These are phyloP conservation scores for Neoseiulus cucumeris DNA, from an alignment of 1,140 invertebrate genomes.

Conservation along the genomic window DNA sequence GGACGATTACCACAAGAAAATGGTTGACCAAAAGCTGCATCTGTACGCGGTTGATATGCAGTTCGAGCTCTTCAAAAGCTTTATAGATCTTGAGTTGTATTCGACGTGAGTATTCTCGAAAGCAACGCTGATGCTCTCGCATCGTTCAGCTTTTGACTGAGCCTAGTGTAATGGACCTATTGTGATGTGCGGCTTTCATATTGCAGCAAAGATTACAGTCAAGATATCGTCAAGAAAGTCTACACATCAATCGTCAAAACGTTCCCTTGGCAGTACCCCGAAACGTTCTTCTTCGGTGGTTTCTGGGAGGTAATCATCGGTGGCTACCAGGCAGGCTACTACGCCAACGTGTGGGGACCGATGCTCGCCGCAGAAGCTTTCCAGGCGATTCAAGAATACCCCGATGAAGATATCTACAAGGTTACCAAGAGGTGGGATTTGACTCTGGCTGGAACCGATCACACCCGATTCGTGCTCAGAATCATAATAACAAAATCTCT, in stretches of 20 bases:
- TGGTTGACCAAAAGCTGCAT: slow-evolving; percentile 37
- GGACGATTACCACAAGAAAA: slow-evolving; percentile 38
- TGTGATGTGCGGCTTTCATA: no score
- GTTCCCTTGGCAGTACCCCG: slow-evolving; percentile 47
- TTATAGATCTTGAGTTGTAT: slow-evolving; percentile 65
- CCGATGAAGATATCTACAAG: slow-evolving; percentile 39
- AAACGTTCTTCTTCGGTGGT: slow-evolving; percentile 49
- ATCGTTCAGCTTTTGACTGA: no score
- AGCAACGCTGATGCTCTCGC: no score
- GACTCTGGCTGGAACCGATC: no score
- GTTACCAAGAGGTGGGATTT: slow-evolving; percentile 14
- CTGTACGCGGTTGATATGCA: slow-evolving; percentile 57
- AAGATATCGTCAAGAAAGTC: slow-evolving; percentile 44
- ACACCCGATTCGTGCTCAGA: no score
- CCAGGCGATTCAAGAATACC: slow-evolving; percentile 36
- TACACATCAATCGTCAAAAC: slow-evolving; percentile 51
- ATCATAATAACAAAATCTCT: no score
- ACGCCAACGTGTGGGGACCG: slow-evolving; percentile 32
- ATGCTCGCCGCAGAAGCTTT: slow-evolving; percentile 76
- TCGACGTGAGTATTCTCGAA: slow-evolving; percentile 34
- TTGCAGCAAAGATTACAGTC: slow-evolving; percentile 47
- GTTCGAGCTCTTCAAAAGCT: slow-evolving; percentile 54
- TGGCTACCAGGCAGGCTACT: slow-evolving; percentile 29
- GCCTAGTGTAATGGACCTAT: no score
- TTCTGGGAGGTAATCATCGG: slow-evolving; percentile 36